Evolutionary conservation across 2,888 invertebrate genomes (phyloP).

Genomic region (Pollenia labialis): DNA sequence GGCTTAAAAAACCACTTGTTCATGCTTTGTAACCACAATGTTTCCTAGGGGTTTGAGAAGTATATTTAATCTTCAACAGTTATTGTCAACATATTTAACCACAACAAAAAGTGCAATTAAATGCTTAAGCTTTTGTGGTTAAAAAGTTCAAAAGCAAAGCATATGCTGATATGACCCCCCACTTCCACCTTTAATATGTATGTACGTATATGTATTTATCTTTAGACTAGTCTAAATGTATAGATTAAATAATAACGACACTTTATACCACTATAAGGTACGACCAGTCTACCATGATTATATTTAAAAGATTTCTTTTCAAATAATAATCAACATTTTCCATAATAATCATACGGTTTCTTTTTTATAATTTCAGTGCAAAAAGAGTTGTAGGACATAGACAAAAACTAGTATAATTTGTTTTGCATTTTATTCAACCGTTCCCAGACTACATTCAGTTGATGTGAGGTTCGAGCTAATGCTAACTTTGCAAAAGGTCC

Average conservation of each 20-base stretch:
- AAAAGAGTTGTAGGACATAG: slow-evolving; percentile 58
- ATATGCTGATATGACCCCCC: too few species aligned
- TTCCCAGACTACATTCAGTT: slow-evolving; percentile 80
- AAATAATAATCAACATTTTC: too few species aligned
- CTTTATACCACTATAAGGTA: too few species aligned
- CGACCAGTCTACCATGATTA: too few species aligned
- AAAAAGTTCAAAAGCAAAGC: background rate
- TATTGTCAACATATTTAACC: background rate
- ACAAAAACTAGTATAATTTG: slow-evolving; percentile 74
- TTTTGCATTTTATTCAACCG: slow-evolving; percentile 79
- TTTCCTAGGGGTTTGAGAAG: background rate
- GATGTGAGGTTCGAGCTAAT: slow-evolving; percentile 79
- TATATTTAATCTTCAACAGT: background rate
- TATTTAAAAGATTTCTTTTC: too few species aligned
- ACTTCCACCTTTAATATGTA: background rate
- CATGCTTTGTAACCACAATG: too few species aligned
- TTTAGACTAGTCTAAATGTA: too few species aligned
- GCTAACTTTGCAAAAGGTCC: slow-evolving; percentile 82
- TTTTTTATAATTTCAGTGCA: slow-evolving; percentile 59
- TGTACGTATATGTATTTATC: background rate
- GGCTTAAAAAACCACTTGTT: too few species aligned
- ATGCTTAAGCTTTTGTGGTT: slow-evolving; percentile 33
- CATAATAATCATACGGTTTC: too few species aligned
- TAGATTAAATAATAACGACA: too few species aligned
- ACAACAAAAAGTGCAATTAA: slow-evolving; percentile 11